Percentiles rank a stretch among this genome's conserved stretches.
Conservation (phyloP, 2,113 vertebrate species). For the Stercorarius parasiticus region DNA sequence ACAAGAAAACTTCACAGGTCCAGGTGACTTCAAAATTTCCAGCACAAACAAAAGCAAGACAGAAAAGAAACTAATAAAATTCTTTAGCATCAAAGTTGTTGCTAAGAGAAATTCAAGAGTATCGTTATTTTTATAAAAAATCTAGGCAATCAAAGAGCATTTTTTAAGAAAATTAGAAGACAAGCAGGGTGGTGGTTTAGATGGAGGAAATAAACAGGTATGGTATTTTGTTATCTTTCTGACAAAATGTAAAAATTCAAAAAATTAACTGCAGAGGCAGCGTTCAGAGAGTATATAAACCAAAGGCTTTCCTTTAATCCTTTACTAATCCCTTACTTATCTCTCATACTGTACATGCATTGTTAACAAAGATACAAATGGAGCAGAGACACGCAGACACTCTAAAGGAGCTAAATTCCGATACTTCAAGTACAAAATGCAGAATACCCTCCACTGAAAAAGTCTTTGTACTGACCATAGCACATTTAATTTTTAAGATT, state of each 20-base stretch:
- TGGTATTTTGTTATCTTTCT: constrained; percentile 17
- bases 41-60: not conserved
- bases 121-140: not conserved
- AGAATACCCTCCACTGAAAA: not conserved
- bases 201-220: not conserved
- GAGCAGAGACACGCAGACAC: not conserved
- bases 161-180: not conserved
- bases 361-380: constrained; percentile 25
- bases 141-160: not conserved
- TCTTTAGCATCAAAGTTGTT: not conserved
- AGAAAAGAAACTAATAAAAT: not conserved
- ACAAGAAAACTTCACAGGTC: not conserved
- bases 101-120: not conserved
- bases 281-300: not conserved
- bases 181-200: not conserved
- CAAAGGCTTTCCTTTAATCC: constrained; percentile 14
- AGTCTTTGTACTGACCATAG: not conserved
- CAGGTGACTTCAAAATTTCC: not conserved
- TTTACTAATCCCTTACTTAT: constrained; percentile 58
- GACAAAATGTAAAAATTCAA: constrained; percentile 43
- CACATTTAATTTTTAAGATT: not conserved
- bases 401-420: not conserved
- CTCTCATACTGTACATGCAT: constrained; percentile 11
- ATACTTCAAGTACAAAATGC: not conserved
- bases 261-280: not conserved